phyloP scores from a whole-genome alignment of 2,888 invertebrate species.

The Gortyna flavago region DNA sequence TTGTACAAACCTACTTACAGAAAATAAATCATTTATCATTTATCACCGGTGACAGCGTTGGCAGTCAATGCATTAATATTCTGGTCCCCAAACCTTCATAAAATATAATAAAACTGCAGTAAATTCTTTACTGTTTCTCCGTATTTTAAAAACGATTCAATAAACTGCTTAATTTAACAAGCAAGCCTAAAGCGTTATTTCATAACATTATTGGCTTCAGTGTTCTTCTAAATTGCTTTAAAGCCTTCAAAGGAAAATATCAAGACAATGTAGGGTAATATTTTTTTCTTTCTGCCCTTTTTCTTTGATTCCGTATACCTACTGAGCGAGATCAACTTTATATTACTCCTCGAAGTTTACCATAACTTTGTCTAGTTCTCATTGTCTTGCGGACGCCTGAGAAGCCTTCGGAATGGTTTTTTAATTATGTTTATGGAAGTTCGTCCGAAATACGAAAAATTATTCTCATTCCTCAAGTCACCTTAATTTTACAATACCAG shows the following conservation, averaged over 20 bases:
- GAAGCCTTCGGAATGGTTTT: conserved; percentile 76
- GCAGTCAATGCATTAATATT: no score
- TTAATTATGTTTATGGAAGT: conserved; percentile 74
- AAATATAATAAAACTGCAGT: conserved; percentile 3
- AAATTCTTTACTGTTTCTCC: conserved; percentile 18
- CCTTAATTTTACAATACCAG: conserved; percentile 31
- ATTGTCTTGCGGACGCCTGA: conserved; percentile 65
- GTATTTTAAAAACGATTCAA: conserved; percentile 41
- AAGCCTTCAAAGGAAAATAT: conserved; percentile 53
- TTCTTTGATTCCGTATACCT: conserved; percentile 38
- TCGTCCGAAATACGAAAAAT: conserved; percentile 62
- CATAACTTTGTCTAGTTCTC: conserved; percentile 67
- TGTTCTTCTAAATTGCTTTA: conserved; percentile 52
- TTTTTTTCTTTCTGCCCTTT: conserved; percentile 41
- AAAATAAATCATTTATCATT: no score
- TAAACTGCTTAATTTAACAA: conserved; percentile 47
- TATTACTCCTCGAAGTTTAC: conserved; percentile 66
- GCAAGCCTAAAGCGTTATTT: conserved; percentile 48
- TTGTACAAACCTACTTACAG: no score
- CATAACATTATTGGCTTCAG: conserved; percentile 57
- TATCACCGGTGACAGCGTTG: no score
- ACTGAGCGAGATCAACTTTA: conserved; percentile 64
- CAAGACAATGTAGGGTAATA: conserved; percentile 45
- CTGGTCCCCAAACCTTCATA: not conserved
- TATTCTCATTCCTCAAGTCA: conserved; percentile 56